Base-by-base conservation (phyloP, 1,140 invertebrate species). In the Trichoplusia ni region DNA sequence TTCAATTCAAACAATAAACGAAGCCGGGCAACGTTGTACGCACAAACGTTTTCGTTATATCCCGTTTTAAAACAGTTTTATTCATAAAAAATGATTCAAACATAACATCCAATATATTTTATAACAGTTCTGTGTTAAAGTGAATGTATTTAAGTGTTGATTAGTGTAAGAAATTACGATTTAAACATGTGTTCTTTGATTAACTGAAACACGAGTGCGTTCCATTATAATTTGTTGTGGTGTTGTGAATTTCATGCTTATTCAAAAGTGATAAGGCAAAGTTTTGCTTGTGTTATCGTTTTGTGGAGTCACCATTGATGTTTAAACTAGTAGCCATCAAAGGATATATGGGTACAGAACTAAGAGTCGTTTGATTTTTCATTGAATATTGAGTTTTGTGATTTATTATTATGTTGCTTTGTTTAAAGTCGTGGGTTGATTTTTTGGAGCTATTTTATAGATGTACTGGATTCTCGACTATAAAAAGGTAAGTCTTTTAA, bases 281-380 rank as follows among this genome's bases (percentile, higher is more conserved):
- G 6, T 51, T 51, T 35, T 0, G 31, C 9, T 51, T 35, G 47
- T 35, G 7, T 27, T 33, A 18, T 9, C n/a, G 16, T 11, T 14
- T 8, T 21, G 29, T 51, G 47, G n/a, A 35, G 29, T 35, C 47
- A 35, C 21, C 47, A 51, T 51, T 51, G 47, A 35, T 51, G 47
- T 51, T n/a, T 51, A 35, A 51, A 51, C 35, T 51, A 35, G 8
- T 33, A 14, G 29, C 21, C 5, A 23, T 21, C 47, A 51, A 51
- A 51, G 47, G 29, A 51, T 51, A 51, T 35, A n/a, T 13, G 31
- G 47, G 18, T 27, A 33, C 27, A 51, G 47, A 51, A 51, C 18
- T 35, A 29, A 33, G 21, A 51, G 47, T 51, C 9, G 4, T 21
- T 51, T 51, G 9, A 51, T n/a, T 49, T n/a, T 11, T 49, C 3